Evolutionary conservation across 1,140 invertebrate genomes (phyloP), one percentile per base, ranked within the genome.

Genomic region (Camponotus vicinus): DNA sequence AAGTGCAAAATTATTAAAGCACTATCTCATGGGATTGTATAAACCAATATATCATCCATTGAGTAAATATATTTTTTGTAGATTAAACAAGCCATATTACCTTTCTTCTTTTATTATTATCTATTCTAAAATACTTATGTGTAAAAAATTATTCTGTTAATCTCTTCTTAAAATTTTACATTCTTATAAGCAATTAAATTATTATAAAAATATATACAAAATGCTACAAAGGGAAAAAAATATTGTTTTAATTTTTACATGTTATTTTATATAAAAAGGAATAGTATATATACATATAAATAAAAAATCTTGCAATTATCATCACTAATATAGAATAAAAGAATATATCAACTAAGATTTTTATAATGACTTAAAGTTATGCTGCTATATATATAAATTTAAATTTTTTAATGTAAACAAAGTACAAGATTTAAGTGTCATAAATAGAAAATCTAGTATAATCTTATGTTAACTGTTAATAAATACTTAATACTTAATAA

Each of bases 11-110:
- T 86, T 97, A 66, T 96, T 99, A 78, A 96, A 96, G 77, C 97
- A 97, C 82, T 97, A 98, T 96, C 94, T 99, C 66, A 96, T 97
- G 95, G 99, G 99, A 27, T 90, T 96, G 78, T 96, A 99, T 89
- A 99, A 99, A 95, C 99, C 99, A 2, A 98, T 99, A 73, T 99
- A 98, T 94, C 97, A 98, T 95, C 97, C 98, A n/a, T 0, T 79
- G 18, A 91, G 97, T 98, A 96, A 96, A 96, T 96, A 69, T 27
- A 27, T 27, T 27, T 27, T 27, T 6, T 67, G n/a, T n/a, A 42
- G 5, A 37, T 40, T 40, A 3, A 3, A 40, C 6, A 4, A 40
- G 3, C 18, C 2, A 69, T 2, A 32, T 11, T 71, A 32, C 0
- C 37, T 21, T 4, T 79, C 49, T 77, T 79, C 37, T 76, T 82